A percentile compares a stretch with the other conserved stretches of the same genome.
Evolutionary conservation across 2,113 vertebrate species (phyloP).

Genomic region (Crotalus tigris): DNA sequence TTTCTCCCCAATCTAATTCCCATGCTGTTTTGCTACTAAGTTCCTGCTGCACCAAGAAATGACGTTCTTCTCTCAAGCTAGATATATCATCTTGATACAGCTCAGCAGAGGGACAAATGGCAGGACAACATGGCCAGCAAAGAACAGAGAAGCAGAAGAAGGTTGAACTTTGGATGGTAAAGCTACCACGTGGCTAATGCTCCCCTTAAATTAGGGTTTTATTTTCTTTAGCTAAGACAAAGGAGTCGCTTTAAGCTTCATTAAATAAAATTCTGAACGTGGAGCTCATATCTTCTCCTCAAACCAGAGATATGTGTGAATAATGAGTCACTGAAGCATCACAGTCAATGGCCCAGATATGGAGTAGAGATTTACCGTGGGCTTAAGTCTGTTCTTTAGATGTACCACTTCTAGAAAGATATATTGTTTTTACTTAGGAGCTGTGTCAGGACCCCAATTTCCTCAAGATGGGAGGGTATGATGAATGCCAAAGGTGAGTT

Average conservation of each 20-base stretch:
- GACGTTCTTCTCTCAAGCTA: slow-evolving; percentile 56
- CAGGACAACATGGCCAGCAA: slow-evolving; percentile 68
- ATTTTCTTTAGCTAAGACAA: slow-evolving; percentile 48
- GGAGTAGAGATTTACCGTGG: neutral
- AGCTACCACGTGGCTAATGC: slow-evolving; percentile 60
- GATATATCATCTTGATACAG: slow-evolving; percentile 64
- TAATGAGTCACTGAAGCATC: neutral
- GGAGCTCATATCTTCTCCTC: neutral
- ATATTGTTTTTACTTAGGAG: neutral
- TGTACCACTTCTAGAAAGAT: neutral
- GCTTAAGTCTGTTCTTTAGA: neutral
- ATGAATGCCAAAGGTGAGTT: neutral
- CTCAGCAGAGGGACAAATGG: slow-evolving; percentile 65
- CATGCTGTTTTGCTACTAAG: slow-evolving; percentile 62
- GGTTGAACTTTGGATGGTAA: slow-evolving; percentile 62
- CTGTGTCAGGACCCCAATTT: neutral
- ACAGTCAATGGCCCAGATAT: neutral
- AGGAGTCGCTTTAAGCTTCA: slow-evolving; percentile 50
- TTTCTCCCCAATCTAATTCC: slow-evolving; percentile 39
- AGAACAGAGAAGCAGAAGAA: slow-evolving; percentile 59
- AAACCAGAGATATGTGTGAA: neutral
- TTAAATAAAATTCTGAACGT: neutral
- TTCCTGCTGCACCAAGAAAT: slow-evolving; percentile 67
- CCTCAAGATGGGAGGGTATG: neutral
- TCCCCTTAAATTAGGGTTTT: slow-evolving; percentile 41